A percentile compares a stretch with the other conserved stretches of the same genome.
Evolutionary conservation across 1,140 invertebrate species (phyloP).

Genomic region (Macrocentrus cingulum): DNA sequence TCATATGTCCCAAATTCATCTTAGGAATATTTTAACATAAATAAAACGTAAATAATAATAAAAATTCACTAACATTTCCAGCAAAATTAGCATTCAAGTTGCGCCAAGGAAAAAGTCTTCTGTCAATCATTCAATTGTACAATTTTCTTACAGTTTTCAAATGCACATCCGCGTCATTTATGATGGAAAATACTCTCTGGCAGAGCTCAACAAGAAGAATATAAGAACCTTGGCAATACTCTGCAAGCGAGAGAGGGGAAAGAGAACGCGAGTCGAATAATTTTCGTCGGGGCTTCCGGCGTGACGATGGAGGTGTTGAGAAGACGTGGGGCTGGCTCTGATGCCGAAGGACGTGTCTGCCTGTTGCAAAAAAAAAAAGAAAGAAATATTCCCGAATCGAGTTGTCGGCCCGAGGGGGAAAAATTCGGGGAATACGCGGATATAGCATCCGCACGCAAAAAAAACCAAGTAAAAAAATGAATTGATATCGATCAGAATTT

Average conservation of each 20-base stretch:
- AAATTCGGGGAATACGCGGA: neutral
- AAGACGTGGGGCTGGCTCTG: slow-evolving; percentile 17
- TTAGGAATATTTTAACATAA: too few relatives aligned
- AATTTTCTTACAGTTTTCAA: too few relatives aligned
- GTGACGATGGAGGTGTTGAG: slow-evolving; percentile 11
- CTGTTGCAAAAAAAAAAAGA: slow-evolving; percentile 2
- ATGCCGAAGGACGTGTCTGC: slow-evolving; percentile 15
- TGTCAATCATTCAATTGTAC: too few relatives aligned
- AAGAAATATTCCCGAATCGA: slow-evolving; percentile 4
- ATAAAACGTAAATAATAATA: too few relatives aligned
- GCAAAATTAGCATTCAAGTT: too few relatives aligned
- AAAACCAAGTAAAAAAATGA: neutral
- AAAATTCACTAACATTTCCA: too few relatives aligned
- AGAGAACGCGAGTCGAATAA: slow-evolving; percentile 22
- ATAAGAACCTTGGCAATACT: slow-evolving; percentile 2
- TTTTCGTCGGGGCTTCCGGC: slow-evolving; percentile 20
- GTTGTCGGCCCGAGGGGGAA: neutral
- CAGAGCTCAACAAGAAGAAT: neutral
- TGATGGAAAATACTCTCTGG: neutral
- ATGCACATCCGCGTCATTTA: too few relatives aligned
- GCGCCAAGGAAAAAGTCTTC: too few relatives aligned
- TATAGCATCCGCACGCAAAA: neutral
- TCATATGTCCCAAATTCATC: too few relatives aligned
- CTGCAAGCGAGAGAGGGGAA: slow-evolving; percentile 8
- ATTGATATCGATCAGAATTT: neutral